A percentile compares a stretch with the other conserved stretches of the same genome.
Evolutionary conservation across 2,797 vertebrate genomes (phyloP).

Genomic region (Myioborus miniatus): DNA sequence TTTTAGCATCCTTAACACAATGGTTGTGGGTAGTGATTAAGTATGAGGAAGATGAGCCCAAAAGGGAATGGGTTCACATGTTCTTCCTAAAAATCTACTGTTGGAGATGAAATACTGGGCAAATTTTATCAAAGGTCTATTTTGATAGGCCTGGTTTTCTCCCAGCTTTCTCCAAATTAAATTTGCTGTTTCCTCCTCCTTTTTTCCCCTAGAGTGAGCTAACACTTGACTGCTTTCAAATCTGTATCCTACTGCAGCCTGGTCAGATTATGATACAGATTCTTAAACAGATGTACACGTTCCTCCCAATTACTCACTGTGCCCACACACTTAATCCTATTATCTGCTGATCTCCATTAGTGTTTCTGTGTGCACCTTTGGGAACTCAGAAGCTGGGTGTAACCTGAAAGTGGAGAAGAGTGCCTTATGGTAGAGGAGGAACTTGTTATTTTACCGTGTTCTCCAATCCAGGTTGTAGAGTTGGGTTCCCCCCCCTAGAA

Average conservation of each 20-base stretch:
- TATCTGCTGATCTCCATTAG: not conserved
- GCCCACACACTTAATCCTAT: not conserved
- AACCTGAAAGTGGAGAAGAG: not conserved
- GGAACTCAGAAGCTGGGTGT: not conserved
- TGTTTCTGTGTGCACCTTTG: not conserved
- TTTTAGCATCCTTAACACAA: not conserved
- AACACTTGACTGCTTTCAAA: not conserved
- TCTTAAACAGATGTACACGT: accelerated
- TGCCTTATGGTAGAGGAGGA: not conserved
- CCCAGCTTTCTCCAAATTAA: not conserved
- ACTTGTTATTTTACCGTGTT: not conserved
- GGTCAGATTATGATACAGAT: not conserved
- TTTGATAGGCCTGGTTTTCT: not conserved
- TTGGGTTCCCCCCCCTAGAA: no score
- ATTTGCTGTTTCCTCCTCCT: not conserved
- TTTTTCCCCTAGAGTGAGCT: accelerated
- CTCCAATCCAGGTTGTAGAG: not conserved
- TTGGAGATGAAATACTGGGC: not conserved
- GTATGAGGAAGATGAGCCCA: not conserved
- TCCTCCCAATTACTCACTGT: not conserved
- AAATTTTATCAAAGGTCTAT: not conserved
- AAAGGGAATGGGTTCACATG: not conserved
- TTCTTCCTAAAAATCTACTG: not conserved
- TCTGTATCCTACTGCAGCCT: not conserved
- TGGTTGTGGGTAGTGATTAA: not conserved